These are phyloP conservation scores for Leptothorax acervorum DNA, from an alignment of 2,888 invertebrate species.

Conservation along the genomic window DNA sequence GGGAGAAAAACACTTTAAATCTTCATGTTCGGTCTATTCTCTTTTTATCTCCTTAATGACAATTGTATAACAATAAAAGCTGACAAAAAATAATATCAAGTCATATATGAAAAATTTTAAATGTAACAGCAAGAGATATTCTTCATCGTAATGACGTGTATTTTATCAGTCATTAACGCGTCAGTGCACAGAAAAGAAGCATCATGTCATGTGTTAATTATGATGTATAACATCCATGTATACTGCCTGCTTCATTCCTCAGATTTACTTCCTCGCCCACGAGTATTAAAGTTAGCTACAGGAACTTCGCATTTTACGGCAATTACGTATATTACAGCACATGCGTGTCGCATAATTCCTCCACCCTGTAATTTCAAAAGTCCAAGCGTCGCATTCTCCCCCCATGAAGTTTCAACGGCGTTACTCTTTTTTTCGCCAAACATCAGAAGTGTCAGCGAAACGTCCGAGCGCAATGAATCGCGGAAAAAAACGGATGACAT, in stretches of 20 bases:
- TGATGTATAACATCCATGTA: neutral
- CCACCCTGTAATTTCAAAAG: conserved; percentile 1
- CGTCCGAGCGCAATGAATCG: conserved; percentile 37
- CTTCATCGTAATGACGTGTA: neutral
- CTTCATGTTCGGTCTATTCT: neutral
- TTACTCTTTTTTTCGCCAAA: conserved; percentile 15
- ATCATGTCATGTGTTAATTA: neutral
- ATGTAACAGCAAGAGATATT: neutral
- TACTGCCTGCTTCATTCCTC: conserved; percentile 4
- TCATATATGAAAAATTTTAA: neutral
- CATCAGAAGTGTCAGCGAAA: conserved; percentile 48
- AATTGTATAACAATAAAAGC: neutral
- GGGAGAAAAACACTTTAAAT: neutral
- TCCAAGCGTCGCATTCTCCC: conserved; percentile 28
- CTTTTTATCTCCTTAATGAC: neutral
- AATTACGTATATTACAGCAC: conserved; percentile 28
- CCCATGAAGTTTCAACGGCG: neutral
- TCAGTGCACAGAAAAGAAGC: neutral
- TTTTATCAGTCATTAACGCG: neutral
- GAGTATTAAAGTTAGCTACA: conserved; percentile 23
- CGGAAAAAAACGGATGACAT: conserved; percentile 36
- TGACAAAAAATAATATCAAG: neutral
- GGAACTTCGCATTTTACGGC: conserved; percentile 37
- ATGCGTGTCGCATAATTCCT: conserved; percentile 19
- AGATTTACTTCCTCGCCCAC: conserved; percentile 13